A percentile compares a stretch with the other conserved stretches of the same genome.
Evolutionary conservation across 2,888 invertebrate species (phyloP).

Genomic region (Pseudanteris insignis): DNA sequence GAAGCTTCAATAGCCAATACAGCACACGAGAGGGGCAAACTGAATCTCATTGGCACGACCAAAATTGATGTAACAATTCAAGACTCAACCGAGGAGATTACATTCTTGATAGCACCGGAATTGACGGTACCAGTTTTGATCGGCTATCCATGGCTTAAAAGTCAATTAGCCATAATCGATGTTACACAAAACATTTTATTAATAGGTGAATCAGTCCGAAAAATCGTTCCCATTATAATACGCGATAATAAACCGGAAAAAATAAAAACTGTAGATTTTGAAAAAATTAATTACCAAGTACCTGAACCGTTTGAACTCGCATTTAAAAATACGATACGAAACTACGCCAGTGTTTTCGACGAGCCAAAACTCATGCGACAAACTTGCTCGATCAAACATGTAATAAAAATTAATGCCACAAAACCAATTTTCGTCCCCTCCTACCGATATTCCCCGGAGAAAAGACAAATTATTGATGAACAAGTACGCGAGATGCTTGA

Average conservation of each 20-base stretch:
- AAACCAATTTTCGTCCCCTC: not conserved
- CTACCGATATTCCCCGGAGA: slow-evolving; percentile 36
- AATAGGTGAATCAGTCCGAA: not conserved
- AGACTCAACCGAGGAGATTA: not conserved
- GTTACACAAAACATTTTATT: not conserved
- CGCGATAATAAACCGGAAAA: too few relatives aligned
- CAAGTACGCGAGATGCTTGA: slow-evolving; percentile 12
- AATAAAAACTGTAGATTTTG: too few relatives aligned
- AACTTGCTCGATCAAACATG: not conserved
- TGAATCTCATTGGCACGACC: not conserved
- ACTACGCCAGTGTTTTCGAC: too few relatives aligned
- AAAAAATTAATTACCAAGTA: too few relatives aligned
- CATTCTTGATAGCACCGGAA: not conserved
- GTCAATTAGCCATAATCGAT: slow-evolving; percentile 3
- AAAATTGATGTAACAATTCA: not conserved
- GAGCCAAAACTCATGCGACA: not conserved
- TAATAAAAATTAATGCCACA: not conserved
- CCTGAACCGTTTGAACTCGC: too few relatives aligned
- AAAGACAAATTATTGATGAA: slow-evolving; percentile 27
- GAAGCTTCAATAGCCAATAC: too few relatives aligned
- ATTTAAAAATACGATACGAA: too few relatives aligned
- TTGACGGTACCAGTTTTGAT: slow-evolving; percentile 1
- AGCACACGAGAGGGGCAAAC: not conserved
- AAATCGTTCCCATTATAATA: not conserved
- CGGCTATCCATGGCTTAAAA: slow-evolving; percentile 7